Evolutionary conservation across 30 jellyfish, hydroid and myxozoan species (phyloP), one percentile per base, ranked within the genome.

Genomic region (Hydra vulgaris): DNA sequence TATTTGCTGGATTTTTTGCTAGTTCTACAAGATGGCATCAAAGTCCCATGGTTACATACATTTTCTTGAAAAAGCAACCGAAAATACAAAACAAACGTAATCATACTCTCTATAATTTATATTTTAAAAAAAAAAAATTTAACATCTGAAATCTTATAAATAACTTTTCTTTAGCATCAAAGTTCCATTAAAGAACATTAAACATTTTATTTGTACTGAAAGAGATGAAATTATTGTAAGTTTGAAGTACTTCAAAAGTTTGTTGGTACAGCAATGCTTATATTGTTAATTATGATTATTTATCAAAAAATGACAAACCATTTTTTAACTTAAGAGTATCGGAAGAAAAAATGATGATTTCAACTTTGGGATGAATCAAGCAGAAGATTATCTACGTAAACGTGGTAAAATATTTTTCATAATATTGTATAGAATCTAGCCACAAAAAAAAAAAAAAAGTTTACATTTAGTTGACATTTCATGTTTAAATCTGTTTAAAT

Each of bases 41-140:
- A 40, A 12, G 5, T 12, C 12, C 8, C 61, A 73, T 17, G 86
- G 81, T 15, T 88, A 83, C 84, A 89, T 82, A 23, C 78, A 74
- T 70, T 82, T 88, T 27, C 21, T 87, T 55, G 96, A 87, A 40
- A 73, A 70, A 15, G 81, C 54, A 21, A 25, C 66, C 21, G 81
- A 73, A 18, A 54, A 73, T 17, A 25, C 17, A 15, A 73, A 21
- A 22, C 8, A 70, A n/a, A 17, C 15, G 61, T 22, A 73, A 25
- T 15, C 53, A 16, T 73, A 73, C 40, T 70, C 17, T n/a, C 17
- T 70, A 70, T 0, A 70, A 21, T 17, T 21, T 25, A 7, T 21
- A 17, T 25, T 7, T 70, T 70, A 0, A 22, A 70, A 21, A 21
- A n/a, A n/a, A n/a, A n/a, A n/a, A n/a, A n/a, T n/a, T n/a, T n/a